Evolutionary conservation across 2,888 invertebrate genomes (phyloP).

Genomic region (Dorcus hopei): DNA sequence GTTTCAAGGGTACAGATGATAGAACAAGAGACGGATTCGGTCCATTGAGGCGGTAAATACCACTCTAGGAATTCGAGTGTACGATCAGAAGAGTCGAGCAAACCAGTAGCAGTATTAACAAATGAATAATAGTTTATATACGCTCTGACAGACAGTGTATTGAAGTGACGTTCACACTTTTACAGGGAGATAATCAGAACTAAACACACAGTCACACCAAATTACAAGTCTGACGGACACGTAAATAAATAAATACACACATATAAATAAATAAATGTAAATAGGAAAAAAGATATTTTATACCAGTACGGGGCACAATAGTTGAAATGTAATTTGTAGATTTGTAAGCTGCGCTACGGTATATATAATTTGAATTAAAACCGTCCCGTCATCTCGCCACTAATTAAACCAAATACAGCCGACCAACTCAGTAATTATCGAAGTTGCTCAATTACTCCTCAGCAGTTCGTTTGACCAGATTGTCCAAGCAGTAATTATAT

Average conservation of each 20-base stretch:
- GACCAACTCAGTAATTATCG: constrained; percentile 21
- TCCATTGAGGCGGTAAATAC: constrained; percentile 19
- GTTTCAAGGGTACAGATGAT: constrained; percentile 5
- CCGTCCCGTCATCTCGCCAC: constrained; percentile 40
- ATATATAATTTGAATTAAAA: constrained; percentile 39
- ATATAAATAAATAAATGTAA: constrained; percentile 32
- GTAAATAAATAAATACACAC: constrained; percentile 28
- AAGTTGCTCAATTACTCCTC: constrained; percentile 13
- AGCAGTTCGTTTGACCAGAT: constrained; percentile 13
- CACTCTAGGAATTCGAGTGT: constrained; percentile 20
- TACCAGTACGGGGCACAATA: constrained; percentile 25
- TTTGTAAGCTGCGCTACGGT: constrained; percentile 36
- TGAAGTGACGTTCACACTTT: constrained; percentile 33
- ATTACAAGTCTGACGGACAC: constrained; percentile 22
- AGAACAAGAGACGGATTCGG: constrained; percentile 20
- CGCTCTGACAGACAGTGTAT: constrained; percentile 30
- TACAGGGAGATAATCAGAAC: constrained; percentile 20
- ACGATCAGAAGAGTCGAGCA: constrained; percentile 10
- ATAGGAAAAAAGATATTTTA: constrained; percentile 21
- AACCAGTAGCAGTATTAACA: constrained; percentile 32
- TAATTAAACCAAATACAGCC: constrained; percentile 39
- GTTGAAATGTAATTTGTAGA: constrained; percentile 41
- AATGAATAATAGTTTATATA: constrained; percentile 26
- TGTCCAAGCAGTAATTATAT: constrained; percentile 20
- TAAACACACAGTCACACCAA: constrained; percentile 29